phyloP scores from a whole-genome alignment of 2,888 invertebrate species.

The Caenorhabditis sp. region DNA sequence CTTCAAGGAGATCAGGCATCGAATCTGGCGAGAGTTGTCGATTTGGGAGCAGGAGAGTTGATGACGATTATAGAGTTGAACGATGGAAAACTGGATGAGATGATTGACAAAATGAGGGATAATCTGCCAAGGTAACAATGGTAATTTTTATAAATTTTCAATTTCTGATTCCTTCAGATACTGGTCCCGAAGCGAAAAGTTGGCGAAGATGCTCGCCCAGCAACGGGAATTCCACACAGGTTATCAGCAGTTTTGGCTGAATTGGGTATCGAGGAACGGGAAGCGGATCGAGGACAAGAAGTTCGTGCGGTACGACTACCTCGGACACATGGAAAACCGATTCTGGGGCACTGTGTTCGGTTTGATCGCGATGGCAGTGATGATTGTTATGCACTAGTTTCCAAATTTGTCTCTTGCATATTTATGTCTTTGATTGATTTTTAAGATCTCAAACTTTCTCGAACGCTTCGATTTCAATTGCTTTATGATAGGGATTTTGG shows the following conservation, averaged over 20 bases:
- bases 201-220: constrained; percentile 70
- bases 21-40: constrained; percentile 76
- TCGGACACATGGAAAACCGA: constrained; percentile 68
- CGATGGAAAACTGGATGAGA: constrained; percentile 64
- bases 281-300: constrained; percentile 56
- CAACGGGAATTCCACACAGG: constrained; percentile 67
- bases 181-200: constrained; percentile 62
- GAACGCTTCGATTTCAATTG: constrained; percentile 27
- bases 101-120: constrained; percentile 68
- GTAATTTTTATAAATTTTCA: background rate
- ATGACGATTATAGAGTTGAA: constrained; percentile 72
- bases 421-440: constrained; percentile 29
- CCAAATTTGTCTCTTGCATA: constrained; percentile 16
- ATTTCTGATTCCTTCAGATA: too few relatives aligned
- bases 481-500: constrained; percentile 46
- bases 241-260: constrained; percentile 77
- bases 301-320: constrained; percentile 63
- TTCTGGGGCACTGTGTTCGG: constrained; percentile 51
- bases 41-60: constrained; percentile 74
- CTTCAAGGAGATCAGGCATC: constrained; percentile 80
- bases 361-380: background rate
- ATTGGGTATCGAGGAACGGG: constrained; percentile 74
- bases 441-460: constrained; percentile 35
- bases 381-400: constrained; percentile 9
- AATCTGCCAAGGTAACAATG: constrained; percentile 59